Percentiles rank a stretch among this genome's conserved stretches.
phyloP scores from a whole-genome alignment of 2,113 vertebrate genomes.

The Cariama cristata region DNA sequence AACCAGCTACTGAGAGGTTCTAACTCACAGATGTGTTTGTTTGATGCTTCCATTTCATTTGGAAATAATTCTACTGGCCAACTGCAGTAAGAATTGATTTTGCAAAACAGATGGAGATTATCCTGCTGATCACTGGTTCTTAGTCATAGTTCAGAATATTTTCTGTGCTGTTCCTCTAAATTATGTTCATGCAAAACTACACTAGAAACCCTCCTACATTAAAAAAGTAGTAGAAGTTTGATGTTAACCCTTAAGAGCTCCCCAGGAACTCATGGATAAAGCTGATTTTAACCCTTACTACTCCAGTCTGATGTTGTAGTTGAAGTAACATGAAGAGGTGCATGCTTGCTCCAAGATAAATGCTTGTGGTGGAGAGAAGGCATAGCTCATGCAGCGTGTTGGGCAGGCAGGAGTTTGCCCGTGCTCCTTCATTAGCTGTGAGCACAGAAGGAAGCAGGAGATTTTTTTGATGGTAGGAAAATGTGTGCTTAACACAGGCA shows the following conservation, averaged over 20 bases:
- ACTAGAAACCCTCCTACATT: background rate
- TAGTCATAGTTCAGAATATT: constrained; percentile 53
- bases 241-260: background rate
- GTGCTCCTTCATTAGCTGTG: fast-evolving
- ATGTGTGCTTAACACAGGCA: background rate
- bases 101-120: constrained; percentile 48
- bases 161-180: background rate
- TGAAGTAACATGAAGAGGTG: fast-evolving
- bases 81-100: background rate
- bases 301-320: background rate
- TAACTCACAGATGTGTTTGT: background rate
- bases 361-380: fast-evolving
- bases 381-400: fast-evolving
- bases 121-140: constrained; percentile 44
- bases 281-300: background rate
- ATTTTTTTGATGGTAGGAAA: background rate
- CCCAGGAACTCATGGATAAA: background rate
- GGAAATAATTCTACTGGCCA: background rate
- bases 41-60: background rate
- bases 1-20: background rate
- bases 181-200: background rate
- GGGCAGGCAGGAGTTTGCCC: background rate
- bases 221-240: background rate
- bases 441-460: background rate
- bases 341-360: fast-evolving